Evolutionary conservation across 2,113 vertebrate species (phyloP), one percentile per base, ranked within the genome.

Genomic region (Pterocles gutturalis): DNA sequence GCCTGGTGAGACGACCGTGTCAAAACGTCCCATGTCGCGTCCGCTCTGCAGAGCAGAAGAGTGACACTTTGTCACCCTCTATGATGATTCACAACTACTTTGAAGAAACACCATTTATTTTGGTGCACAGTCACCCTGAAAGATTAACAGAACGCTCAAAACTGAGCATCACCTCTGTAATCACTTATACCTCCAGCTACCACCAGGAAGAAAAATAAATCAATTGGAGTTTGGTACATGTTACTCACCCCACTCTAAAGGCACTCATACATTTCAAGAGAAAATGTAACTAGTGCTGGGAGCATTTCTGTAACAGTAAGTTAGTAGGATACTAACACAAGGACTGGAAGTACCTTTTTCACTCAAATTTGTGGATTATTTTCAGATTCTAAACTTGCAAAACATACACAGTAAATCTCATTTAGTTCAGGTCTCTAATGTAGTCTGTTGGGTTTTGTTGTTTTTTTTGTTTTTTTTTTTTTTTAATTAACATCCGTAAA

Each of bases 261-360:
- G 70, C 28, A 43, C 67, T 96, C 85, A 65, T 83, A 78, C 16
- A 69, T 90, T 95, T 94, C 69, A 78, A 83, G 82, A 84, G 83
- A 90, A 91, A 92, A 92, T 10, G 3, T 75, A 83, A 96, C 73
- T 89, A 95, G 75, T 84, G 70, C 71, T 83, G 66, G 49, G 95
- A 96, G 72, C 14, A 25, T 80, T 87, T 97, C 87, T 95, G 85
- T 76, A 96, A 89, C 69, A 96, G 43, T 81, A 86, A 94, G 54
- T 11, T 89, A 94, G 64, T 20, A 95, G 33, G 65, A 36, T 49
- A 90, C 76, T 54, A 97, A 92, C 80, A 87, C 29, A 89, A 66
- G 43, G n/a, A 91, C 75, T 87, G 54, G 76, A 77, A 95, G 67
- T 46, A 58, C 34, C 33, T n/a, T 75, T 61, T 81, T 90, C 60